phyloP scores from a whole-genome alignment of 2,113 vertebrate genomes.

The Cebidichthys violaceus region DNA sequence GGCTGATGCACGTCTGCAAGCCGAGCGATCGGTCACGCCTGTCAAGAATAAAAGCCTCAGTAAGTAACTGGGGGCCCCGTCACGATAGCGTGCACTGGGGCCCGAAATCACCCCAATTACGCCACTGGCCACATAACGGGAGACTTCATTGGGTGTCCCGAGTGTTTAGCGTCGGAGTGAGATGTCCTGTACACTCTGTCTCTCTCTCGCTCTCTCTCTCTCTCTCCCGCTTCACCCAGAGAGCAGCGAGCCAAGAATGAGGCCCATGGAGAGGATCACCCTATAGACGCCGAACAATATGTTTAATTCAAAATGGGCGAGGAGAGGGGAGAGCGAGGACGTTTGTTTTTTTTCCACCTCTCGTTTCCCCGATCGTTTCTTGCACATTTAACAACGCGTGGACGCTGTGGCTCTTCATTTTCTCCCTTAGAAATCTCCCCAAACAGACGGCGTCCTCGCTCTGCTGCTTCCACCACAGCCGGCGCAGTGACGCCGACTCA shows the following conservation, averaged over 20 bases:
- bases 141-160: not conserved
- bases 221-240: not conserved
- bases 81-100: too few species aligned
- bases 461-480: too few species aligned
- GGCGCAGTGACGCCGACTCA: not conserved
- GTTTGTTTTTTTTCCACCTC: not conserved
- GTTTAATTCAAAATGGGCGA: not conserved
- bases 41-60: too few species aligned
- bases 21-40: too few species aligned
- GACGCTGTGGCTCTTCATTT: not conserved
- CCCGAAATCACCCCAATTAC: too few species aligned
- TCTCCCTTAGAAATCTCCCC: not conserved
- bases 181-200: not conserved
- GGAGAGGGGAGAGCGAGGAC: not conserved
- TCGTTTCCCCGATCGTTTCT: not conserved
- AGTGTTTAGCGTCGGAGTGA: slow-evolving; percentile 8
- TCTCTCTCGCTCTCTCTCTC: not conserved
- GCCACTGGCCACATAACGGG: not conserved
- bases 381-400: not conserved
- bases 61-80: too few species aligned
- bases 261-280: slow-evolving; percentile 49
- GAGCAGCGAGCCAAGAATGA: slow-evolving; percentile 23
- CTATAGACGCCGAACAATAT: not conserved
- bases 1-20: too few species aligned
- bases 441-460: not conserved